Conservation (phyloP, 1,140 invertebrate genomes). For the Cotesia typhae region DNA sequence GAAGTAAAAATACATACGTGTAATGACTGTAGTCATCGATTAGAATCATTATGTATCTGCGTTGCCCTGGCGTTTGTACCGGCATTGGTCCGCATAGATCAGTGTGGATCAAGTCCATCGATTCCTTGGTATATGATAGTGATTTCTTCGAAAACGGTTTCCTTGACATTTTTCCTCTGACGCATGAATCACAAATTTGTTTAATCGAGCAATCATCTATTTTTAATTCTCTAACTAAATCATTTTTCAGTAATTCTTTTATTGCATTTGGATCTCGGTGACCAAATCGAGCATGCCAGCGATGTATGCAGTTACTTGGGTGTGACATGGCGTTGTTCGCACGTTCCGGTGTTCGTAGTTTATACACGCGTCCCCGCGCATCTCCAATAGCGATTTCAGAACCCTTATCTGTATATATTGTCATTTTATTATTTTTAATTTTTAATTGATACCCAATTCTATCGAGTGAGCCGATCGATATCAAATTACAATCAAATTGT, state of each 20-base stretch:
- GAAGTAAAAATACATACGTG: constrained; percentile 25
- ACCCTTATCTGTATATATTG: constrained; percentile 5
- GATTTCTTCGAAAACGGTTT: constrained; percentile 35
- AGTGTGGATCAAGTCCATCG: constrained; percentile 34
- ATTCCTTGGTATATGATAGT: background rate
- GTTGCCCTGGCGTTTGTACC: constrained; percentile 9
- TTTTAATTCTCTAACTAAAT: constrained; percentile 34
- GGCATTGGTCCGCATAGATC: constrained; percentile 40
- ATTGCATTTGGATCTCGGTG: constrained; percentile 40
- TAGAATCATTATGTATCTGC: constrained; percentile 34
- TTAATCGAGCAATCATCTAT: background rate
- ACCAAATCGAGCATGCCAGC: constrained; percentile 44
- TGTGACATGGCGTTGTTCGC: background rate
- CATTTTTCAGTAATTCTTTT: constrained; percentile 33
- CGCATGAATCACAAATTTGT: constrained; percentile 39
- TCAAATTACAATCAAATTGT: constrained; percentile 17
- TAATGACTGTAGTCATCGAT: constrained; percentile 35
- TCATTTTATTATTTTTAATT: background rate
- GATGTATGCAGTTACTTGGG: constrained; percentile 35
- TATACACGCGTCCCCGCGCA: constrained; percentile 8
- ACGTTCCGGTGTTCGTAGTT: constrained; percentile 14
- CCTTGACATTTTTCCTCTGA: constrained; percentile 40
- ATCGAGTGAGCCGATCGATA: constrained; percentile 18
- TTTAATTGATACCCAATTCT: constrained; percentile 1
- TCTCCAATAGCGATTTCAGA: constrained; percentile 4